Evolutionary conservation across 2,797 vertebrate genomes (phyloP), one percentile per base, ranked within the genome.

Genomic region (Pseudochaenichthys georgianus): DNA sequence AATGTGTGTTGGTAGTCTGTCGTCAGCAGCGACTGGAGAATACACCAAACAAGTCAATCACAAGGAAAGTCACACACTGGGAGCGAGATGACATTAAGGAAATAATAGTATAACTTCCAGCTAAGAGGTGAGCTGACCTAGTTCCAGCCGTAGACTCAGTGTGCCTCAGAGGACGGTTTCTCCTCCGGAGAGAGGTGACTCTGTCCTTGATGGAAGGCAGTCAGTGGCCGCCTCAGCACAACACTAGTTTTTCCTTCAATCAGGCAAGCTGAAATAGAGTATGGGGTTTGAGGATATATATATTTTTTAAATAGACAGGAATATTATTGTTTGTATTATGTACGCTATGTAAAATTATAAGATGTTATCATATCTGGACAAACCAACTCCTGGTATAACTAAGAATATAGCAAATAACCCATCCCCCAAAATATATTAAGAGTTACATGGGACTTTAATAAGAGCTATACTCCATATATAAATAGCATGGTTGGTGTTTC

Each of bases 61-160:
- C 28, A 11, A n/a, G 77, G 71, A 83, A 88, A 90, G 86, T 88
- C 85, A 88, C 80, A 89, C 71, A 70, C 61, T n/a, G 75, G 73
- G 78, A 82, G 65, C 59, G 34, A 81, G 72, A 80, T 70, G 67
- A 89, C 78, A 86, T 88, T 82, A 87, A 87, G 64, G 69, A 84
- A 88, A 87, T 89, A 81, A 88, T 62, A 82, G 88, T 82, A 81
- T 83, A 91, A 92, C 81, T 92, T 87, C 46, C 80, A 86, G 91
- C 52, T 78, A 85, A 87, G 81, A 91, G 89, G 91, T 89, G 88
- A 92, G 80, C 64, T 90, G 92, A 89, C 92, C 92, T 73, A 93
- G 65, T 93, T 93, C 85, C 66, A 42, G 88, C 83, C 31, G 82
- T 63, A 78, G 79, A 83, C 82, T 85, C 80, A 13, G 63, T n/a